Conservation (phyloP, 2,797 vertebrate species). For the Danio choprae region DNA sequence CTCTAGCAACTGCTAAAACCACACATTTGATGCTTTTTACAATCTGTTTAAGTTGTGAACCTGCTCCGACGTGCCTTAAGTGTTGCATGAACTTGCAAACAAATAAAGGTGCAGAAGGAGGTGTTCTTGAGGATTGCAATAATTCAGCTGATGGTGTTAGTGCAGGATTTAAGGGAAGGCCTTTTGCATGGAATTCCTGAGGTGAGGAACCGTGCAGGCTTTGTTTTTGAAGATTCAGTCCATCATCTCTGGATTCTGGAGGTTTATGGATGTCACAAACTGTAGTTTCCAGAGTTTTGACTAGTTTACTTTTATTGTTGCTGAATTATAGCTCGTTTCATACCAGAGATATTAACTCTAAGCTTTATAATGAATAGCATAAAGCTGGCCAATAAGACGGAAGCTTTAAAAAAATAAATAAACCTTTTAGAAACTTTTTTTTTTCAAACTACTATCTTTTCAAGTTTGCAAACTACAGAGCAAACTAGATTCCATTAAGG, state of each 20-base stretch:
- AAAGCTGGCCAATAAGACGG: no score
- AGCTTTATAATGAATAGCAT: no score
- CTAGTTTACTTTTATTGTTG: no score
- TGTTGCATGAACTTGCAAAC: constrained; percentile 23
- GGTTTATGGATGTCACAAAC: constrained; percentile 17
- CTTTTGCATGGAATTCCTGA: constrained; percentile 7
- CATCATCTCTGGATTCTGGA: constrained; percentile 14
- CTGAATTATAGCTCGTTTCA: no score
- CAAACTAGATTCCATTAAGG: no score
- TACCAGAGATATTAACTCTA: no score
- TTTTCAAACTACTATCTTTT: no score
- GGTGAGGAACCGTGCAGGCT: background rate
- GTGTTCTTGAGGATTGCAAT: constrained; percentile 2
- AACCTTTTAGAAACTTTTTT: no score
- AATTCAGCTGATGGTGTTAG: constrained; percentile 11
- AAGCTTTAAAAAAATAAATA: no score
- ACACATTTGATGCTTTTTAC: constrained; percentile 10
- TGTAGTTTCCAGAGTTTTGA: background rate
- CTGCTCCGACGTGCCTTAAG: constrained; percentile 11
- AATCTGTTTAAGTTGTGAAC: constrained; percentile 14
- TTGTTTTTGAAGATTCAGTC: background rate
- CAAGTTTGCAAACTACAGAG: no score
- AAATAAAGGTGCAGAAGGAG: constrained; percentile 15
- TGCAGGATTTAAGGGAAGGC: constrained; percentile 6
- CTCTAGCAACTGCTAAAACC: constrained; percentile 6